Percentiles rank a stretch among this genome's conserved stretches.
Evolutionary conservation across 2,113 vertebrate genomes (phyloP).

Genomic region (Halichoerus grypus): DNA sequence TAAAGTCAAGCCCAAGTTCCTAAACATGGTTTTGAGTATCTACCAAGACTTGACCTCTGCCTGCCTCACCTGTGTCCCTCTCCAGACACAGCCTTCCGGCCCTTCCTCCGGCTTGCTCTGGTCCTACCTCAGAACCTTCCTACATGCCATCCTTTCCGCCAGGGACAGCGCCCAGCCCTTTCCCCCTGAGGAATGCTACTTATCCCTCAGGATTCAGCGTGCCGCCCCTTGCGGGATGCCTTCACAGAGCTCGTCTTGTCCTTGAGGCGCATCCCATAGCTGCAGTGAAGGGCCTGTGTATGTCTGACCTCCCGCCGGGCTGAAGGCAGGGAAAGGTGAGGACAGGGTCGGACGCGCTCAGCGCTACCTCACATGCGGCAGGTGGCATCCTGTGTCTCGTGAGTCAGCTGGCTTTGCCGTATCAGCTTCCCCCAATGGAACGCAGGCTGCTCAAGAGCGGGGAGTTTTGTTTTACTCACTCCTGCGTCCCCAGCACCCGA

Average conservation of each 20-base stretch:
- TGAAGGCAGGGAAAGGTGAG: neutral
- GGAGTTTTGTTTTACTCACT: neutral
- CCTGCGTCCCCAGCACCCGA: neutral
- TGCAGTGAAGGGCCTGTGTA: no score
- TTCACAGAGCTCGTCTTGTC: neutral
- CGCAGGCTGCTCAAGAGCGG: neutral
- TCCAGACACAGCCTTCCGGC: neutral
- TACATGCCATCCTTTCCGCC: neutral
- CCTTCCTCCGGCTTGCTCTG: neutral
- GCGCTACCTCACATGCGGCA: neutral
- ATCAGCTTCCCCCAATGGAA: neutral
- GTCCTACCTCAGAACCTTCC: neutral
- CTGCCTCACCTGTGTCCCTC: neutral
- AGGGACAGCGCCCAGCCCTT: neutral
- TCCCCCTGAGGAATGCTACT: neutral
- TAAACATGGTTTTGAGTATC: neutral
- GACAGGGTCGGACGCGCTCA: neutral
- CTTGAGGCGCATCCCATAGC: neutral
- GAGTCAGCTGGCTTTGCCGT: neutral
- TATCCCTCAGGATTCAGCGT: neutral
- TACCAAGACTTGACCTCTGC: neutral
- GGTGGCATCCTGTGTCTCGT: neutral
- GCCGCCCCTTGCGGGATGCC: neutral
- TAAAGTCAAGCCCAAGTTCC: neutral
- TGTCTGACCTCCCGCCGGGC: neutral